Evolutionary conservation across 1,140 invertebrate species (phyloP).

Genomic region (Heliothis subflexa): DNA sequence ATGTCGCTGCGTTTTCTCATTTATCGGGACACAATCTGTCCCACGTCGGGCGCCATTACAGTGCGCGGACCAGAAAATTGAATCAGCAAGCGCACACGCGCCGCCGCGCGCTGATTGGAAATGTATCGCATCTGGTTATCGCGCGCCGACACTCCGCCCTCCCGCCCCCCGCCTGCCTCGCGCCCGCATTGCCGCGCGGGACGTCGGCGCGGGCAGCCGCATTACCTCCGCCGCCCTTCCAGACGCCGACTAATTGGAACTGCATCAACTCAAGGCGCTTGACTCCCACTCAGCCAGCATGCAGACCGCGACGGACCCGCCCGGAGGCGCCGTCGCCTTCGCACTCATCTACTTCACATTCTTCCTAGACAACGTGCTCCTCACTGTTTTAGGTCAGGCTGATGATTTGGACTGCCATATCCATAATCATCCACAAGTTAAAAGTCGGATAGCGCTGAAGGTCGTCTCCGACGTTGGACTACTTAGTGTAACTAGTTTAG

Average conservation of each 20-base stretch:
- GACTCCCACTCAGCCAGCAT: neutral
- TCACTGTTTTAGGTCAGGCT: conserved; percentile 92
- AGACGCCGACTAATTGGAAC: no score
- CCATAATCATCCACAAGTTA: no score
- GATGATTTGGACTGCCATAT: neutral
- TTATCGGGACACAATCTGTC: neutral
- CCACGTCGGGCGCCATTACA: conserved; percentile 24
- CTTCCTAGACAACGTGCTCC: conserved; percentile 91
- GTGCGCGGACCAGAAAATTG: conserved; percentile 64
- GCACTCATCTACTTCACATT: conserved; percentile 89
- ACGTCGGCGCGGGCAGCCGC: neutral
- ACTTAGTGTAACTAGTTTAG: no score
- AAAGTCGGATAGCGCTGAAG: no score
- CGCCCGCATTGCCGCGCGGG: conserved; percentile 14
- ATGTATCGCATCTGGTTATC: conserved; percentile 56
- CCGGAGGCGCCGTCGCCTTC: conserved; percentile 74
- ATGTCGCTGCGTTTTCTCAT: no score
- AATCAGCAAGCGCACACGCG: conserved; percentile 66
- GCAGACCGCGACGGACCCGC: conserved; percentile 21
- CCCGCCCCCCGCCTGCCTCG: neutral
- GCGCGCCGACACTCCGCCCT: neutral
- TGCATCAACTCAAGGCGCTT: no score
- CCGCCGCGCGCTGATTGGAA: conserved; percentile 68
- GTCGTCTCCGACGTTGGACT: no score
- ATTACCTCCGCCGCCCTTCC: no score